Conservation (phyloP, 2,113 vertebrate genomes). For the Hymenochirus boettgeri region DNA sequence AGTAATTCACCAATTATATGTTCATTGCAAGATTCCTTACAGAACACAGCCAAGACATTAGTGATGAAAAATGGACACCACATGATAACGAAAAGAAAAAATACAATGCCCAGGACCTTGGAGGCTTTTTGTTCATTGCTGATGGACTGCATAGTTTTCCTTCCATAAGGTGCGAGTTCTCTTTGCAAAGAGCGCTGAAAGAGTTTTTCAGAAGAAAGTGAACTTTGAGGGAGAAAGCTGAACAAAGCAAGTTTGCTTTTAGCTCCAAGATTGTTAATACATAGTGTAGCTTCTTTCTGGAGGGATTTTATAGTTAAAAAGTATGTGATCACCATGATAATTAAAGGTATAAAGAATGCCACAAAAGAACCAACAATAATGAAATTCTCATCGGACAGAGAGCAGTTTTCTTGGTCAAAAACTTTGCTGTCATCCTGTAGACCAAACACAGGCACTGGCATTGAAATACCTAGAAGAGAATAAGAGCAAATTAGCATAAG, state of each 20-base stretch:
- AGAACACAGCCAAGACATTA: constrained; percentile 86
- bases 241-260: constrained; percentile 79
- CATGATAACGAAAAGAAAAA: constrained; percentile 95
- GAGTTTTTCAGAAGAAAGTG: constrained; percentile 84
- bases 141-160: constrained; percentile 89
- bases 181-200: constrained; percentile 77
- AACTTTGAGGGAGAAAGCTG: constrained; percentile 80
- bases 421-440: constrained; percentile 86
- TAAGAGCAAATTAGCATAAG: neutral
- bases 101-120: constrained; percentile 94
- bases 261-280: constrained; percentile 74
- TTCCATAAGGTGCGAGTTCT: constrained; percentile 61
- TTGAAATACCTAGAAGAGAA: constrained; percentile 78
- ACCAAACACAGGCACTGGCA: constrained; percentile 88
- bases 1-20: constrained; percentile 73
- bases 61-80: constrained; percentile 98
- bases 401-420: constrained; percentile 80
- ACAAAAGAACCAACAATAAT: constrained; percentile 90
- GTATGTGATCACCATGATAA: constrained; percentile 94
- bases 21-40: constrained; percentile 71
- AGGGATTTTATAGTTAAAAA: constrained; percentile 87
- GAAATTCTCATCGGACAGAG: constrained; percentile 82
- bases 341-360: constrained; percentile 89
- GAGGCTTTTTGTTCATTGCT: constrained; percentile 95
- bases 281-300: constrained; percentile 85